Base-by-base conservation (phyloP, 2,888 invertebrate species). In the Azorinus chamasolen region DNA sequence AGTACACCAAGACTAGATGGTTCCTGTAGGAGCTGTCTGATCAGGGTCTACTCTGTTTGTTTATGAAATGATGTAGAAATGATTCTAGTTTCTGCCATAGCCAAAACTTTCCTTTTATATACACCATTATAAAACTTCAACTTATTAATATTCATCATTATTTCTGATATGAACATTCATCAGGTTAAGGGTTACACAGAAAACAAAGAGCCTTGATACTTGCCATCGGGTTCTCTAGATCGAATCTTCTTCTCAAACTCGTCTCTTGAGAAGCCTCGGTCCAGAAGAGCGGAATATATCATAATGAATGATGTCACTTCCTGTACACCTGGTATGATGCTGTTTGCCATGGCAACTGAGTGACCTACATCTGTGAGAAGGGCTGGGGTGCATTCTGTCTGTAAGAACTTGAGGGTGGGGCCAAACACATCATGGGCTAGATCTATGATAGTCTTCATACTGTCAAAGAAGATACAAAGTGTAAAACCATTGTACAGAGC, bases 251-350 rank as follows among this genome's bases (percentile, higher is more conserved):
- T 88, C 63, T 92, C 91, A 74, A 88, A 80, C 12, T 91, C 90
- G 20, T 91, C 91, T 61, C 92, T 63, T 22, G 88, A 83, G 48
- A 90, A 87, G 20, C 86, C 84, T 25, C 83, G 77, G 69, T 92
- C 91, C 24, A 92, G 78, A 37, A 92, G 63, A 4, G 90, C 87
- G 0, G 91, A 88, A 61, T 91, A 81, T 27, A 92, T 88, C 65
- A 84, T 84, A 24, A 92, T 83, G 73, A 92, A 92, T 22, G 89
- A 76, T 24, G 86, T 83, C 66, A 91, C 85, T 77, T 91, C 91
- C 63, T 87, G 84, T 41, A 91, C 70, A 6, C 91, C 91, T 1
- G 86, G 74, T 14, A 84, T 85, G 6, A 85, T 78, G 54, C 85
- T 75, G 77, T 87, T 88, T 20, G 74, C 57, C 54, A 64, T 66